Conservation (phyloP, 2,797 vertebrate species). For the Leucoraja ocellata region DNA sequence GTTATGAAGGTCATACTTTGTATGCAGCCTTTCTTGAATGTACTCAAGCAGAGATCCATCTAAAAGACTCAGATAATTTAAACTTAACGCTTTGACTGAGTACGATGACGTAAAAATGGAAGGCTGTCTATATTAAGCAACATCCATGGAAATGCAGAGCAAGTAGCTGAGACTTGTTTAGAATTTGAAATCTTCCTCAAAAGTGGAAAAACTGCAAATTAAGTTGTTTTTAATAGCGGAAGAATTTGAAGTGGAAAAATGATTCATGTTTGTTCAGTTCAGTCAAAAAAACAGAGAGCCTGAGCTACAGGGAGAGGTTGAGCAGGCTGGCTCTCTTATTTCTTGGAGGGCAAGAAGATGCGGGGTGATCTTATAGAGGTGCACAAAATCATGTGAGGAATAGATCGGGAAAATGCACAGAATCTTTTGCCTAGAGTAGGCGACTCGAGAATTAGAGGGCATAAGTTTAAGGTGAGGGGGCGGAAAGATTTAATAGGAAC, state of each 20-base stretch:
- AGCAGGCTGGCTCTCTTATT: no score
- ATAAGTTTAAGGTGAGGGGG: no score
- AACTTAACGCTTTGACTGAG: constrained; percentile 23
- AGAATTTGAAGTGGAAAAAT: neutral
- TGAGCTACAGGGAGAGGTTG: no score
- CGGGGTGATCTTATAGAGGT: no score
- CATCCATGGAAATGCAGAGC: neutral
- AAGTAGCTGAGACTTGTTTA: no score
- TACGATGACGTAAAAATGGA: constrained; percentile 20
- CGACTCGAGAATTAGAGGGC: no score
- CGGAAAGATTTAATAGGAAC: no score
- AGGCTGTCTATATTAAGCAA: neutral
- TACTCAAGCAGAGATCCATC: constrained; percentile 29
- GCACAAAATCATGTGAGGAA: no score
- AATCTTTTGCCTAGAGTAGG: no score
- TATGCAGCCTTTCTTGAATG: neutral
- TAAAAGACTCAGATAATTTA: constrained; percentile 19
- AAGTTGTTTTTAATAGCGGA: neutral
- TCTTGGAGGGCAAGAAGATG: no score
- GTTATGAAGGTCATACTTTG: constrained; percentile 10
- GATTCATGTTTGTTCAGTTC: neutral
- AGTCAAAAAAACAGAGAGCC: neutral
- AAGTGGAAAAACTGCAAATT: neutral
- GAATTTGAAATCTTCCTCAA: neutral
- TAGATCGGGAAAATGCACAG: no score